Conservation (phyloP, 2,888 invertebrate species). For the Tricholauxania praeusta region DNA sequence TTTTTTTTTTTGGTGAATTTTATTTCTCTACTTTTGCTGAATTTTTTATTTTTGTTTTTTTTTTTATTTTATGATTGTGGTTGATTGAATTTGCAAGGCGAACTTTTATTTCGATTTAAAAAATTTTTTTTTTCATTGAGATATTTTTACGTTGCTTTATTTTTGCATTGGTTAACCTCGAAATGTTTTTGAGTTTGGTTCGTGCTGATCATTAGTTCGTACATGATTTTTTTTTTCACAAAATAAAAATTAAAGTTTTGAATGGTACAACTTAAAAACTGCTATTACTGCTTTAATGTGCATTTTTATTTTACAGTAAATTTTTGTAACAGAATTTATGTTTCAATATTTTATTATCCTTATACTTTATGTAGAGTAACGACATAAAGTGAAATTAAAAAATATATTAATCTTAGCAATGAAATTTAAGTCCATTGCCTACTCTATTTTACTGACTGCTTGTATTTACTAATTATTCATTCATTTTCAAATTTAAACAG, state of each 20-base stretch:
- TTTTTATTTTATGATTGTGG: conserved; percentile 11
- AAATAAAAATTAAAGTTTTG: neutral
- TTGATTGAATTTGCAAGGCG: conserved; percentile 22
- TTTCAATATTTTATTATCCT: no score
- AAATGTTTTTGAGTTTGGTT: neutral
- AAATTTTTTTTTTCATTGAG: neutral
- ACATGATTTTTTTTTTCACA: neutral
- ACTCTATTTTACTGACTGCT: neutral
- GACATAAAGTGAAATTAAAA: neutral
- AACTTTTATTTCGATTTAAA: conserved; percentile 12
- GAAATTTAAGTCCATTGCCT: no score
- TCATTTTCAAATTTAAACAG: conserved; percentile 5
- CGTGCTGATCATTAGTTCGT: neutral
- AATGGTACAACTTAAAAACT: no score
- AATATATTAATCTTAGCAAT: no score
- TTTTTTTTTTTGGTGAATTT: neutral
- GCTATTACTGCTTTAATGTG: no score
- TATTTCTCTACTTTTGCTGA: no score
- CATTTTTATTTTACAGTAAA: no score
- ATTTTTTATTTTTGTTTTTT: neutral
- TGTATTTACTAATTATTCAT: neutral
- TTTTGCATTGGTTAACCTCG: conserved; percentile 9
- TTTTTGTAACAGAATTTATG: no score
- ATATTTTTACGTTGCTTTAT: conserved; percentile 7
- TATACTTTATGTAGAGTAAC: no score